These are phyloP conservation scores for Drosophila prosaltans DNA, from an alignment of 1,140 invertebrate genomes.

Conservation along the genomic window DNA sequence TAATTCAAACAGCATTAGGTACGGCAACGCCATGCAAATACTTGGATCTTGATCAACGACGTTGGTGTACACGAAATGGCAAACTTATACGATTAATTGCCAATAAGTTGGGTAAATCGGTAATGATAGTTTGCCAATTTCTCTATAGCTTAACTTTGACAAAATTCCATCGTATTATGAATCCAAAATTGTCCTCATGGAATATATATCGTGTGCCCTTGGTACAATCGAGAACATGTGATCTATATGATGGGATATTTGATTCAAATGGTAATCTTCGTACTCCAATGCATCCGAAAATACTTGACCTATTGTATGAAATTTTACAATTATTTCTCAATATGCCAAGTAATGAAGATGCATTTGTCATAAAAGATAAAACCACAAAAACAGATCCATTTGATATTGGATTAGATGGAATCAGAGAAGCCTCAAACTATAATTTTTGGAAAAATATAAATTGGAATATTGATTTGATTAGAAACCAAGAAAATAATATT, in stretches of 20 bases:
- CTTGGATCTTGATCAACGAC: not conserved
- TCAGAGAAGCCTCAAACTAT: not conserved
- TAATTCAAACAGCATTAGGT: not conserved
- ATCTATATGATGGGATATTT: slow-evolving; percentile 48
- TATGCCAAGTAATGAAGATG: not conserved
- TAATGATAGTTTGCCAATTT: slow-evolving; percentile 25
- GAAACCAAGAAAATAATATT: too few species aligned
- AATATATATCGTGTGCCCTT: slow-evolving; percentile 43
- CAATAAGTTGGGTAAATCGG: slow-evolving; percentile 13
- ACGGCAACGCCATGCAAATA: not conserved
- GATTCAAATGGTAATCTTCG: slow-evolving; percentile 37
- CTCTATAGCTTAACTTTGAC: slow-evolving; percentile 44
- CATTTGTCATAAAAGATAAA: not conserved
- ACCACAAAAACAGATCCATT: not conserved
- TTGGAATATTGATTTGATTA: too few species aligned
- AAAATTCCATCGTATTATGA: slow-evolving; percentile 39
- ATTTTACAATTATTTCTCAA: slow-evolving; percentile 46
- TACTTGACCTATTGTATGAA: slow-evolving; percentile 19
- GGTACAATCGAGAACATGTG: slow-evolving; percentile 27
- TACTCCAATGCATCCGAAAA: slow-evolving; percentile 18
- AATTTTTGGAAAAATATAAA: not conserved
- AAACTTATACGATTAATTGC: slow-evolving; percentile 23
- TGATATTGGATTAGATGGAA: not conserved
- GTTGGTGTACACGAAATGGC: slow-evolving; percentile 36
- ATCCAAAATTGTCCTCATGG: slow-evolving; percentile 42